Percentiles rank a stretch among this genome's conserved stretches.
Conservation (phyloP, 2,113 vertebrate species). For the Rhynchomys soricoides region DNA sequence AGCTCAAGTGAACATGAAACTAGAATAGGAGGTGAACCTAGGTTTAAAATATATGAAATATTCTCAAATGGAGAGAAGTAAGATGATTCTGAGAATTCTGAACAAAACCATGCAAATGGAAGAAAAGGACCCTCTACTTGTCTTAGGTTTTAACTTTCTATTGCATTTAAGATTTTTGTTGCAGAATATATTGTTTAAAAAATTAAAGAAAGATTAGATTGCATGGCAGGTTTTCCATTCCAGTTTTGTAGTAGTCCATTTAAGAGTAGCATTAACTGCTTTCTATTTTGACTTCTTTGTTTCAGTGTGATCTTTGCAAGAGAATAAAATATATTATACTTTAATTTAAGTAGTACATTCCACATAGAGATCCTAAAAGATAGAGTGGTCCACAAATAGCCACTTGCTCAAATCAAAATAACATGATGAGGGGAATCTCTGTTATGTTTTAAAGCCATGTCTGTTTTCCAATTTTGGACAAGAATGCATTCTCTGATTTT, state of each 20-base stretch:
- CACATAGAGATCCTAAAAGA: neutral
- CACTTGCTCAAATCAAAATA: neutral
- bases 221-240: neutral
- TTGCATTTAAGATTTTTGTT: slow-evolving; percentile 9
- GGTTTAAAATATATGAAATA: neutral
- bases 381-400: neutral
- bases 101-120: neutral
- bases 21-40: slow-evolving; percentile 18
- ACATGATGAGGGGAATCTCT: neutral
- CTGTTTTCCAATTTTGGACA: neutral
- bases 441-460: neutral
- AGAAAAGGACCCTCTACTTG: neutral
- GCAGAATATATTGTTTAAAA: neutral
- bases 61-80: neutral
- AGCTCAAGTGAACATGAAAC: neutral
- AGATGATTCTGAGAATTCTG: neutral
- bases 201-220: neutral
- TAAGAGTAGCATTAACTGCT: neutral
- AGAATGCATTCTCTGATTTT: slow-evolving; percentile 12
- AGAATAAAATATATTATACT: neutral
- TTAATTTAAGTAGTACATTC: neutral
- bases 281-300: neutral
- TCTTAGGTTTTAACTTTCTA: neutral
- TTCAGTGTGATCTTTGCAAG: neutral
- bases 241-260: neutral